These are phyloP conservation scores for Microtus agrestis DNA, from an alignment of 2,797 vertebrate genomes.

Conservation along the genomic window DNA sequence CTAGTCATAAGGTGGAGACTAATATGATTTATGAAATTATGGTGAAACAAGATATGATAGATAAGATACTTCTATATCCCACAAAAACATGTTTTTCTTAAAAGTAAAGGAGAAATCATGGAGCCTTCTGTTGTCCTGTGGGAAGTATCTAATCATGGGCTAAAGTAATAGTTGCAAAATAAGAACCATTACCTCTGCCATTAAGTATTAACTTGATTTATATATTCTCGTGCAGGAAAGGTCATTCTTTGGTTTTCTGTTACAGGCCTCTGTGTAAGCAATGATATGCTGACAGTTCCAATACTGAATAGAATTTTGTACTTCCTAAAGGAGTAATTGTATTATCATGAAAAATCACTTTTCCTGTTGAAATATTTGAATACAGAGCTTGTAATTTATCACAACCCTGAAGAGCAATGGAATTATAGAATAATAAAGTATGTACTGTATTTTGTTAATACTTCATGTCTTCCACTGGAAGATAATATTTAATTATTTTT, in stretches of 20 bases:
- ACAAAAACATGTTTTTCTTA: not conserved
- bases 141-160: not conserved
- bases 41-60: not conserved
- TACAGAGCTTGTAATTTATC: not conserved
- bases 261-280: not conserved
- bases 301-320: not conserved
- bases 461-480: not conserved
- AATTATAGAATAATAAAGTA: not conserved
- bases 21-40: not conserved
- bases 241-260: conserved; percentile 8
- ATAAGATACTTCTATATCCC: not conserved
- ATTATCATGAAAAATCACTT: conserved; percentile 13
- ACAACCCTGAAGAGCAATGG: not conserved
- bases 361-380: not conserved
- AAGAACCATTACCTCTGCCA: not conserved
- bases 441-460: not conserved
- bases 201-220: conserved; percentile 25
- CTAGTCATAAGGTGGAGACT: not conserved
- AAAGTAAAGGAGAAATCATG: not conserved
- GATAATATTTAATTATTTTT: conserved; percentile 32
- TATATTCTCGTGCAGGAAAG: not conserved
- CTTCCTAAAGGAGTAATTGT: conserved; percentile 39
- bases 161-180: not conserved
- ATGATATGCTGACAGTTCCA: conserved; percentile 1
- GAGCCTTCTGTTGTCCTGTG: not conserved